Conservation (phyloP, 35 echinoderm and acorn worm genomes). For the Apostichopus californicus region DNA sequence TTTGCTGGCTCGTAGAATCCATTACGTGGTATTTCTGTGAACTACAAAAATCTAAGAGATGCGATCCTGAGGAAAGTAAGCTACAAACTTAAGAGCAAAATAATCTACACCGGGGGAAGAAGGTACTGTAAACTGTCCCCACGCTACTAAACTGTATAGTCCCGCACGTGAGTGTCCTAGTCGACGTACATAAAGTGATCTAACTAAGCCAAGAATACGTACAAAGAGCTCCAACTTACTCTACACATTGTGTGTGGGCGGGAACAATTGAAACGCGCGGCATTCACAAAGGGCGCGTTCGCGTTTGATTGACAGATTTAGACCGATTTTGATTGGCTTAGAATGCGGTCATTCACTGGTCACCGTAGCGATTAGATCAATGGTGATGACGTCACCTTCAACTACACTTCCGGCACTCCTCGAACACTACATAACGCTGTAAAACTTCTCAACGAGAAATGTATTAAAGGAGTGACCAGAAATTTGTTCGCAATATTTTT, state of each 20-base stretch:
- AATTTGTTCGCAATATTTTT: not conserved
- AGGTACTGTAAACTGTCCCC: slow-evolving; percentile 50
- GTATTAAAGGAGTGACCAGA: slow-evolving; percentile 46
- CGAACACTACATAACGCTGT: slow-evolving; percentile 26
- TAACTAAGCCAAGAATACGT: slow-evolving; percentile 37
- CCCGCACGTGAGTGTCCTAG: slow-evolving; percentile 49
- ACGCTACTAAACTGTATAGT: slow-evolving; percentile 54
- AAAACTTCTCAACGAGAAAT: slow-evolving; percentile 8
- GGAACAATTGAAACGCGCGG: slow-evolving; percentile 59
- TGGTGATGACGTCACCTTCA: slow-evolving; percentile 52
- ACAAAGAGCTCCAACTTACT: slow-evolving; percentile 43
- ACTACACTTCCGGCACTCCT: slow-evolving; percentile 60
- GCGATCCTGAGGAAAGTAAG: slow-evolving; percentile 57
- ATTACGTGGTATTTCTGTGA: slow-evolving; percentile 65
- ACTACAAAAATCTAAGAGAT: slow-evolving; percentile 63
- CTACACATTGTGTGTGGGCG: slow-evolving; percentile 55
- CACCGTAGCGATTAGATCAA: slow-evolving; percentile 66
- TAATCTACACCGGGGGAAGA: slow-evolving; percentile 50
- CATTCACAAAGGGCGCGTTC: slow-evolving; percentile 62
- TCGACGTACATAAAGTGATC: slow-evolving; percentile 38
- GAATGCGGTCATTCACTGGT: slow-evolving; percentile 68
- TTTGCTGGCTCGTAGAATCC: slow-evolving; percentile 80
- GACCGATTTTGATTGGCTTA: slow-evolving; percentile 53
- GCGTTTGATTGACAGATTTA: slow-evolving; percentile 54
- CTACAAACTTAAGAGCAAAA: slow-evolving; percentile 63